These are phyloP conservation scores for Blastobasis lacticolella DNA, from an alignment of 2,888 invertebrate species.

Conservation along the genomic window DNA sequence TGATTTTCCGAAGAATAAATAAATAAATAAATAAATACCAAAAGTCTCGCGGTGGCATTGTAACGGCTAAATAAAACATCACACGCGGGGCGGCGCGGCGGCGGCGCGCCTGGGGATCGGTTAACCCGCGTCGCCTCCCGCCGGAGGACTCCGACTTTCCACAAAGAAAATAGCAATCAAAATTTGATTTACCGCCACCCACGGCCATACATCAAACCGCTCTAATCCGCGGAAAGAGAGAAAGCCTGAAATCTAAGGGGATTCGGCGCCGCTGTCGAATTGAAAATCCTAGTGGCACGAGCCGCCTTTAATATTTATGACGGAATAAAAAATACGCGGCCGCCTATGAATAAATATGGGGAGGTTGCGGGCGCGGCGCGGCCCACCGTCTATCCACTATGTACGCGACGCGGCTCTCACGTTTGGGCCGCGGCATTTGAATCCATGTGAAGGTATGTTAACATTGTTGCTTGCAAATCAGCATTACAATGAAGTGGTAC, in stretches of 20 bases:
- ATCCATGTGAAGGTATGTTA: no score
- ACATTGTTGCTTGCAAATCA: no score
- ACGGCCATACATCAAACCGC: slow-evolving; percentile 66
- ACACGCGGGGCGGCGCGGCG: slow-evolving; percentile 43
- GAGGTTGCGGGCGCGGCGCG: slow-evolving; percentile 15
- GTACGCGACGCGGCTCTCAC: background rate
- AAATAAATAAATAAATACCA: no score
- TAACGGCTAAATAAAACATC: slow-evolving; percentile 6
- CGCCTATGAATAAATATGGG: slow-evolving; percentile 54
- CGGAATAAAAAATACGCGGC: slow-evolving; percentile 51
- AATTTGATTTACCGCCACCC: slow-evolving; percentile 74
- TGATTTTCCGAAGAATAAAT: no score
- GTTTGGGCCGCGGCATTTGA: background rate
- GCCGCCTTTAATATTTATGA: slow-evolving; percentile 65
- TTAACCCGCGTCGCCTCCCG: slow-evolving; percentile 55
- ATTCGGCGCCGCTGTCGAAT: slow-evolving; percentile 55
- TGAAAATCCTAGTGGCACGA: slow-evolving; percentile 61
- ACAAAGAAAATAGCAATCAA: slow-evolving; percentile 74
- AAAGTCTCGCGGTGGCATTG: no score
- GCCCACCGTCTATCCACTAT: background rate
- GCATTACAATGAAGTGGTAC: no score
- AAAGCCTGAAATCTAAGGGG: slow-evolving; percentile 65
- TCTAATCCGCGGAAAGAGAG: slow-evolving; percentile 65
- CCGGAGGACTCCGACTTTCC: slow-evolving; percentile 60
- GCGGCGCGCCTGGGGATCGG: slow-evolving; percentile 57